Conservation (phyloP, 2,113 vertebrate genomes). For the Toxotes jaculatrix region DNA sequence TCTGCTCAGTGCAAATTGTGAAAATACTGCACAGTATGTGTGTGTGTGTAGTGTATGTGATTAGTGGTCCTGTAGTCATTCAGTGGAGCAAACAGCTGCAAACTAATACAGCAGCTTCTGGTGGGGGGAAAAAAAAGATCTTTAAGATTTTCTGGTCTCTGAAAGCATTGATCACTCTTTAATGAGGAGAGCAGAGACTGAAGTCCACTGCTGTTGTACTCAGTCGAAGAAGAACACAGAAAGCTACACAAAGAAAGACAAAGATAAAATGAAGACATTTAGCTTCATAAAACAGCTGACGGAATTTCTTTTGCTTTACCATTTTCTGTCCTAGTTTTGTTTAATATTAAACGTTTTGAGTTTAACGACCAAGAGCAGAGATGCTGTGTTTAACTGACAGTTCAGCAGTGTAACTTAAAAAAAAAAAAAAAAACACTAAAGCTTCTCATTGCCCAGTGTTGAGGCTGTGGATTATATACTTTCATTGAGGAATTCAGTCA, state of each 20-base stretch:
- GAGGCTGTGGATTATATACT: not conserved
- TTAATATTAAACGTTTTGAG: not conserved
- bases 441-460: slow-evolving; percentile 3
- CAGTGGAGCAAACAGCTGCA: slow-evolving; percentile 32
- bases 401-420: not conserved
- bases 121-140: not conserved
- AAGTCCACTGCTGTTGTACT: slow-evolving; percentile 3
- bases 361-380: not conserved
- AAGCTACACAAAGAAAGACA: not conserved
- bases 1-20: slow-evolving; percentile 65
- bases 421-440: not conserved
- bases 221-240: not conserved
- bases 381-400: not conserved
- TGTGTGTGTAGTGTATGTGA: slow-evolving; percentile 6
- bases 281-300: not conserved
- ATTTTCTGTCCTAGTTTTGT: not conserved
- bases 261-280: not conserved
- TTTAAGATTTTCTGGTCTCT: slow-evolving; percentile 35
- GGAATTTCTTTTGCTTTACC: not conserved
- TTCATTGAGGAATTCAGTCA: slow-evolving; percentile 54
- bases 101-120: slow-evolving; percentile 40
- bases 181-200: slow-evolving; percentile 11
- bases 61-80: slow-evolving; percentile 57
- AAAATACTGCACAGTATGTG: slow-evolving; percentile 28
- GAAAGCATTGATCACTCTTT: slow-evolving; percentile 27